A percentile compares a stretch with the other conserved stretches of the same genome.
These are phyloP conservation scores for Periplaneta americana DNA, from an alignment of 1,140 invertebrate genomes.

Conservation along the genomic window DNA sequence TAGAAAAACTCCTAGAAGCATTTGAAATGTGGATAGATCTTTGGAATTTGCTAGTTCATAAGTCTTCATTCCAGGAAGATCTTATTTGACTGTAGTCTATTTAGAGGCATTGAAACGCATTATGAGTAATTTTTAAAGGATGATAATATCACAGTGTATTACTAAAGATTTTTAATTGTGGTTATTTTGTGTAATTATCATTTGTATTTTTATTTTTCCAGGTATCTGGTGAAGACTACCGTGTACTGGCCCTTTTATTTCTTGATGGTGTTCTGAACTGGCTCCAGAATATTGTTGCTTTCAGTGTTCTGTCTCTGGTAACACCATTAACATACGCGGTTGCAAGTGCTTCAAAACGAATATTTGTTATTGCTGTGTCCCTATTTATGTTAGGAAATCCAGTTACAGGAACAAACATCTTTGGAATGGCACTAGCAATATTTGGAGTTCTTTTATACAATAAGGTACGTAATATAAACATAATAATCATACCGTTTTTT, in stretches of 20 bases:
- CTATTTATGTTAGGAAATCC: conserved; percentile 88
- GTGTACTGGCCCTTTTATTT: conserved; percentile 59
- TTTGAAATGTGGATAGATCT: too few relatives aligned
- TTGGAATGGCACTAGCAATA: conserved; percentile 88
- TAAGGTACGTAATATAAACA: conserved; percentile 40
- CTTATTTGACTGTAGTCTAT: too few relatives aligned
- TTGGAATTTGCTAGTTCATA: too few relatives aligned
- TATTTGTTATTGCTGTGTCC: conserved; percentile 87
- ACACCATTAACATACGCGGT: conserved; percentile 93
- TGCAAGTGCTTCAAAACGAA: conserved; percentile 91
- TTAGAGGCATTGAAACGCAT: too few relatives aligned
- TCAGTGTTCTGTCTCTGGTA: conserved; percentile 84
- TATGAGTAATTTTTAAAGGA: too few relatives aligned
- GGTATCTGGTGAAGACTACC: conserved; percentile 33
- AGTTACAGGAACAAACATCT: conserved; percentile 78
- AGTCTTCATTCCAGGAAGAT: too few relatives aligned
- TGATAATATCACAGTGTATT: too few relatives aligned
- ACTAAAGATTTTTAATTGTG: too few relatives aligned
- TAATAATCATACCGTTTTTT: not conserved
- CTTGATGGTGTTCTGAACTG: conserved; percentile 87
- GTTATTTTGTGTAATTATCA: too few relatives aligned
- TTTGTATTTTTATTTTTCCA: conserved; percentile 25
- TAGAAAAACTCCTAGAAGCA: too few relatives aligned
- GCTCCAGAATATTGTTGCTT: conserved; percentile 92
- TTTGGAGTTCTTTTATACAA: conserved; percentile 90